Percentiles rank a stretch among this genome's conserved stretches.
phyloP scores from a whole-genome alignment of 1,140 invertebrate genomes.

The Trichonephila clavipes region DNA sequence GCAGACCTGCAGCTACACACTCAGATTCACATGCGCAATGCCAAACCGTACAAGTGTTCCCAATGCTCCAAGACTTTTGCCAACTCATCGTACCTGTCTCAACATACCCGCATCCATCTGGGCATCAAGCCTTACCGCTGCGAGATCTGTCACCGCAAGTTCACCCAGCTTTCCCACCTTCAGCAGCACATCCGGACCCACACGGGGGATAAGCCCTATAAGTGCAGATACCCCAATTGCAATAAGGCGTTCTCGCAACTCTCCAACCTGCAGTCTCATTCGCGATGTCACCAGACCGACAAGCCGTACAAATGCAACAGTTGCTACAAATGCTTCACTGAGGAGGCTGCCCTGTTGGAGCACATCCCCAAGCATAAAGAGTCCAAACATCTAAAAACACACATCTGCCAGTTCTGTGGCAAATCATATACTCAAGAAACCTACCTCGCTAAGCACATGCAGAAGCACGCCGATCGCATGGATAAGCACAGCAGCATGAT shows the following conservation, averaged over 20 bases:
- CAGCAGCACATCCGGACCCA: conserved; percentile 99
- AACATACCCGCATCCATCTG: conserved; percentile 98
- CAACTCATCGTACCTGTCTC: conserved; percentile 99
- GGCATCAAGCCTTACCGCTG: conserved; percentile 86
- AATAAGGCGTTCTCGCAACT: conserved; percentile 98
- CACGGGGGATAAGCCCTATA: conserved; percentile 98
- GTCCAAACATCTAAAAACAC: conserved; percentile 99
- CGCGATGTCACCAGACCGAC: conserved; percentile 98
- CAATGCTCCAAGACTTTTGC: conserved; percentile 99
- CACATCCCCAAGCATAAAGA: conserved; percentile 99
- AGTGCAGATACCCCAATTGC: conserved; percentile 97
- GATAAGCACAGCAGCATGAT: conserved; percentile 71
- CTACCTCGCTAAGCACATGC: conserved; percentile 99
- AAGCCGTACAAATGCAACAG: conserved; percentile 98
- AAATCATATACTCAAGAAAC: conserved; percentile 99
- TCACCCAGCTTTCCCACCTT: conserved; percentile 98
- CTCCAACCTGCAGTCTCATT: conserved; percentile 98
- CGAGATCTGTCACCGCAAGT: conserved; percentile 99
- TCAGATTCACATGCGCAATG: conserved; percentile 98
- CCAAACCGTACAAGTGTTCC: conserved; percentile 99
- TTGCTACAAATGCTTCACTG: conserved; percentile 98
- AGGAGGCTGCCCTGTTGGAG: conserved; percentile 95
- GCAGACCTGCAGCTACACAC: conserved; percentile 98
- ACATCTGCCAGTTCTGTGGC: conserved; percentile 99
- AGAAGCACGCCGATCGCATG: conserved; percentile 85